phyloP scores from a whole-genome alignment of 92 coral and sea anemone species.

The Metridium senile region DNA sequence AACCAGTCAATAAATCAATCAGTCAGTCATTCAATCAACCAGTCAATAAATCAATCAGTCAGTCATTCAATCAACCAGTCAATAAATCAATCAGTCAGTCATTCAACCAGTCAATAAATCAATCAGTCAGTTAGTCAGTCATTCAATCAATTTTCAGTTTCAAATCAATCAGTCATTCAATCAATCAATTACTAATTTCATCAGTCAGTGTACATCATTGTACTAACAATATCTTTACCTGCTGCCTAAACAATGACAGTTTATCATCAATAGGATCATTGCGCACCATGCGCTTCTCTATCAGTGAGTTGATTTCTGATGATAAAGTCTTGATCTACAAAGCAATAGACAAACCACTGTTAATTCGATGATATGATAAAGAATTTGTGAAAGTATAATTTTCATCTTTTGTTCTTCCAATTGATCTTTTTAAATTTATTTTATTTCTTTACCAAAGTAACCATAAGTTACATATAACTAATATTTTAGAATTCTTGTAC shows the following conservation, averaged over 20 bases:
- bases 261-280: slow-evolving; percentile 99
- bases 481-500: no score
- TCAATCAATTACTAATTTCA: not conserved
- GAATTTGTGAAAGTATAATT: no score
- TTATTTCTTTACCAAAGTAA: no score
- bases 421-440: no score
- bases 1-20: not conserved
- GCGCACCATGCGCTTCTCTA: slow-evolving; percentile 96
- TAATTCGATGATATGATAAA: no score
- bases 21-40: no score
- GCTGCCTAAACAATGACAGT: slow-evolving; percentile 94
- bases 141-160: not conserved
- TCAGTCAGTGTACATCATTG: not conserved
- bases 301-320: slow-evolving; percentile 82
- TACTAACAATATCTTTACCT: slow-evolving; percentile 43
- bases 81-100: not conserved
- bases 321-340: slow-evolving; percentile 82
- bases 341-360: no score
- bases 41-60: not conserved
- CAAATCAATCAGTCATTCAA: not conserved
- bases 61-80: not conserved
- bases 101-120: no score
- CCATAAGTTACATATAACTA: no score
- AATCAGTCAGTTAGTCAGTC: not conserved
- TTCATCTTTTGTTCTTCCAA: no score